Evolutionary conservation across 2,797 vertebrate genomes (phyloP).

Genomic region (Sebastes glaucus): DNA sequence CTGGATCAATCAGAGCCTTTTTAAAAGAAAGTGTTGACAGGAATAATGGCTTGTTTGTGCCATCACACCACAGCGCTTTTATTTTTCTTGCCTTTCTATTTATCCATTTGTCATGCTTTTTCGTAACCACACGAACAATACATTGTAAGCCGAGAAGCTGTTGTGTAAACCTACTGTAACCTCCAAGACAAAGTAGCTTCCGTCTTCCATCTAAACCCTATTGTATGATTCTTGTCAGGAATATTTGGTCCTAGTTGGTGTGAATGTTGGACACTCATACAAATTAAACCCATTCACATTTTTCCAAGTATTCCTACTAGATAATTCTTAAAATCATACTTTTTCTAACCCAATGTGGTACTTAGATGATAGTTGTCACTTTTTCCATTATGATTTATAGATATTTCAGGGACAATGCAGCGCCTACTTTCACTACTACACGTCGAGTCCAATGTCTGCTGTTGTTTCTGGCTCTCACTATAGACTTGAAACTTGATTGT

Average conservation of each 20-base stretch:
- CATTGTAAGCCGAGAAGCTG: neutral
- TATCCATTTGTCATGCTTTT: conserved; percentile 1
- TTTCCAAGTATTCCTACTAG: too few species aligned
- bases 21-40: neutral
- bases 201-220: neutral
- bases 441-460: neutral
- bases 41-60: neutral
- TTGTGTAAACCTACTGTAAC: neutral
- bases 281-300: too few species aligned
- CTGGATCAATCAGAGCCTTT: neutral
- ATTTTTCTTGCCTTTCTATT: neutral
- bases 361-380: neutral
- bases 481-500: too few species aligned
- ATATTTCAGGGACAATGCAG: neutral
- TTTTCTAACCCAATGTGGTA: neutral
- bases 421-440: neutral
- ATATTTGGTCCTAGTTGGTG: neutral
- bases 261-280: too few species aligned
- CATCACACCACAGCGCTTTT: neutral
- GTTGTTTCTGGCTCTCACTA: neutral
- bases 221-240: neutral
- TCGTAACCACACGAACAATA: neutral
- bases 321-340: neutral
- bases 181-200: neutral
- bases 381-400: neutral